Evolutionary conservation across 2,113 vertebrate species (phyloP).

Genomic region (Syrrhaptes paradoxus): DNA sequence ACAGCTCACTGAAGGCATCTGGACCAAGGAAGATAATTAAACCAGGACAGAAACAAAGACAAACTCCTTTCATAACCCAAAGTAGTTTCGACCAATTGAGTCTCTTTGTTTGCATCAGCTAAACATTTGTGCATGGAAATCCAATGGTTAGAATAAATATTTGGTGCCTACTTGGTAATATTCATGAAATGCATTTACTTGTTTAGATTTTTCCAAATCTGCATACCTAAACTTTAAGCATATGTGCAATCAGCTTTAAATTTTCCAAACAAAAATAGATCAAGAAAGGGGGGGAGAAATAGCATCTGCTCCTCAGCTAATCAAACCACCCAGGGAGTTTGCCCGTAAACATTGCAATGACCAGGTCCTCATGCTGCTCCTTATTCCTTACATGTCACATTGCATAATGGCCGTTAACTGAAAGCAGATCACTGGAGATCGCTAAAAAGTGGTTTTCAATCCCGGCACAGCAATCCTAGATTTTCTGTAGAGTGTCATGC

Average conservation of each 20-base stretch:
- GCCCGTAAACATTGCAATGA: slow-evolving; percentile 17
- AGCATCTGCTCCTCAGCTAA: slow-evolving; percentile 59
- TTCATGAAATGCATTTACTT: slow-evolving; percentile 59
- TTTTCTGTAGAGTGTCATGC: neutral
- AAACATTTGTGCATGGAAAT: neutral
- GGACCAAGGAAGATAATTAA: slow-evolving; percentile 50
- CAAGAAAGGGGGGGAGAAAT: neutral
- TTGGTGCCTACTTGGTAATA: slow-evolving; percentile 63
- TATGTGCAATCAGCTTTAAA: slow-evolving; percentile 61
- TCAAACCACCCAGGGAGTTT: slow-evolving; percentile 56
- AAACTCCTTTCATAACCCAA: neutral
- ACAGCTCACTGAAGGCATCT: slow-evolving; percentile 39
- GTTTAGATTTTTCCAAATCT: slow-evolving; percentile 61
- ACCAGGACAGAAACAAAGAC: slow-evolving; percentile 35
- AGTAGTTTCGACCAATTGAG: slow-evolving; percentile 10
- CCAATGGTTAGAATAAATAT: slow-evolving; percentile 57
- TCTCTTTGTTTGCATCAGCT: slow-evolving; percentile 47
- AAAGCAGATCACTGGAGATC: neutral
- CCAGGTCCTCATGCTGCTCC: neutral
- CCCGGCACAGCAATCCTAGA: neutral
- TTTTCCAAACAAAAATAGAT: slow-evolving; percentile 55
- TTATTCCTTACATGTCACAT: neutral
- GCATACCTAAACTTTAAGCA: slow-evolving; percentile 63
- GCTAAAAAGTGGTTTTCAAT: neutral
- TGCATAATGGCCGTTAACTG: neutral